phyloP scores from a whole-genome alignment of 1,140 invertebrate species.

The Cardiocondyla obscurior region DNA sequence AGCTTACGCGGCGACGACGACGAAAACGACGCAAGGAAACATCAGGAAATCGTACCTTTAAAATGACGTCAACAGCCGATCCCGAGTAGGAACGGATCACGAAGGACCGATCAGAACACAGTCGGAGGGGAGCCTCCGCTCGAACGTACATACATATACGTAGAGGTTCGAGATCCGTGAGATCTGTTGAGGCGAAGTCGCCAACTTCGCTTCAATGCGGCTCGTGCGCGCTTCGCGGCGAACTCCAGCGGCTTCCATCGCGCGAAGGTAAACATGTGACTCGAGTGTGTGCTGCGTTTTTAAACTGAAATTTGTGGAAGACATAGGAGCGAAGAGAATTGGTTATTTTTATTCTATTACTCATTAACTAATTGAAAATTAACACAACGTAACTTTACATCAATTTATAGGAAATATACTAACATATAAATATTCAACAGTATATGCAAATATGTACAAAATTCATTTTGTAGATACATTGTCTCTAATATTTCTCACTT shows the following conservation, averaged over 20 bases:
- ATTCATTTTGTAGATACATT: background rate
- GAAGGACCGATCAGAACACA: background rate
- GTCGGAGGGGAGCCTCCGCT: background rate
- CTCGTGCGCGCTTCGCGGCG: slow-evolving; percentile 12
- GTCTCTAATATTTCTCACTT: background rate
- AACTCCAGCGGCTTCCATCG: slow-evolving; percentile 48
- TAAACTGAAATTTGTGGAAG: too few relatives aligned
- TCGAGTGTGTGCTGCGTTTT: too few relatives aligned
- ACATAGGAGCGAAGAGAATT: too few relatives aligned
- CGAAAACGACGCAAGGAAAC: background rate
- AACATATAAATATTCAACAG: background rate
- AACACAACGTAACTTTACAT: background rate
- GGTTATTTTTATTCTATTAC: background rate
- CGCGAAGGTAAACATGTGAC: too few relatives aligned
- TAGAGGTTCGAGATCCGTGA: background rate
- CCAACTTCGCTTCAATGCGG: slow-evolving; percentile 1
- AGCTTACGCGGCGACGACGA: background rate
- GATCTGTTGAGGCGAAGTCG: background rate
- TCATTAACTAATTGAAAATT: background rate
- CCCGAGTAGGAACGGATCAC: background rate
- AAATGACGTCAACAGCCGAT: background rate
- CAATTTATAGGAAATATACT: background rate
- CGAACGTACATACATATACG: slow-evolving; percentile 5
- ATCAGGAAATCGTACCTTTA: background rate
- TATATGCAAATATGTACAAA: background rate